These are phyloP conservation scores for Recurvirostra avosetta DNA, from an alignment of 2,113 vertebrate genomes.

Conservation along the genomic window DNA sequence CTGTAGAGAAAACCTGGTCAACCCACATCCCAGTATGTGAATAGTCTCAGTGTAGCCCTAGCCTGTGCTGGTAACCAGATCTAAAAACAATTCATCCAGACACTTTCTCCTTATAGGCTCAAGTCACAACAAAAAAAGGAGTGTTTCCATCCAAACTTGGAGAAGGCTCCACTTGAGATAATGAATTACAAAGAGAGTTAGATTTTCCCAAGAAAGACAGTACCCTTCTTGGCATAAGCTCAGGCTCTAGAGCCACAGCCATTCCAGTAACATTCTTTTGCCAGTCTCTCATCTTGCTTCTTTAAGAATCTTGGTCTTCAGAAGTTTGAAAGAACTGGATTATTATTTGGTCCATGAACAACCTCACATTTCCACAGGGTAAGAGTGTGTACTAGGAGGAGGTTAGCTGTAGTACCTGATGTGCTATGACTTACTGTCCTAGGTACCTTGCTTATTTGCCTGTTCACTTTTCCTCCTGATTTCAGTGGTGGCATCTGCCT, in stretches of 20 bases:
- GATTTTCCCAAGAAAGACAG: background rate
- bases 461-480: background rate
- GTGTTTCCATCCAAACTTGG: accelerated
- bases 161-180: background rate
- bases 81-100: background rate
- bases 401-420: background rate
- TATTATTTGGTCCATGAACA: background rate
- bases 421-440: background rate
- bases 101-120: background rate
- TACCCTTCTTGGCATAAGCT: background rate
- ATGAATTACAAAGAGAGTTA: background rate
- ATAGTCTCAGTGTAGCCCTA: background rate
- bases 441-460: background rate
- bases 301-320: background rate
- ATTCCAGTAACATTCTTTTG: background rate
- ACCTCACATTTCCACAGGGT: background rate
- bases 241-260: background rate
- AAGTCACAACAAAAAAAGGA: background rate
- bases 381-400: background rate
- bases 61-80: background rate
- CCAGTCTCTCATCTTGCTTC: background rate
- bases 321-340: background rate
- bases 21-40: background rate
- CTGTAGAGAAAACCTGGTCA: background rate
- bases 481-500: background rate